Evolutionary conservation across 2,797 vertebrate species (phyloP).

Genomic region (Siniperca obscura): DNA sequence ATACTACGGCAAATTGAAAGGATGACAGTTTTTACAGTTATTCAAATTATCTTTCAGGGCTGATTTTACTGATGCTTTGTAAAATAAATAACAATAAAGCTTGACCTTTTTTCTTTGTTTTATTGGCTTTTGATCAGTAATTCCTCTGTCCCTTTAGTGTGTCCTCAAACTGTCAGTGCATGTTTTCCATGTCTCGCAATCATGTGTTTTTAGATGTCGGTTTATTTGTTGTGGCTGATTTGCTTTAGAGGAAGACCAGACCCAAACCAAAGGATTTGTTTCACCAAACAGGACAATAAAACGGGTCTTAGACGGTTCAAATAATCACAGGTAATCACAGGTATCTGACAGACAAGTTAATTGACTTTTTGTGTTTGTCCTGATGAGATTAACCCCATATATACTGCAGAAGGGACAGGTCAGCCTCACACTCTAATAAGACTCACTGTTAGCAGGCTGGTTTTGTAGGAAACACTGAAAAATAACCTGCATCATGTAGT

Average conservation of each 20-base stretch:
- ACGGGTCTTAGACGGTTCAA: constrained; percentile 9
- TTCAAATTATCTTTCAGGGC: constrained; percentile 74
- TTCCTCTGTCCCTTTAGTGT: constrained; percentile 34
- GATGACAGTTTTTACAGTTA: constrained; percentile 72
- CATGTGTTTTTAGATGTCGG: constrained; percentile 3
- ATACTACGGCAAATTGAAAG: constrained; percentile 66
- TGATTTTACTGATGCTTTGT: constrained; percentile 82
- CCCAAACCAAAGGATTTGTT: constrained; percentile 30
- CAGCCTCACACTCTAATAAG: constrained; percentile 8
- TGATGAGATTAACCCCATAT: constrained; percentile 28
- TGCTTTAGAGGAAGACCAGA: constrained; percentile 10
- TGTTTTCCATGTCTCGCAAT: constrained; percentile 20
- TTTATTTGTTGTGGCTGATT: constrained; percentile 33
- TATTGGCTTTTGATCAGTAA: constrained; percentile 53
- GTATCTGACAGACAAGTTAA: constrained; percentile 40
- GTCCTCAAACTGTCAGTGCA: constrained; percentile 35
- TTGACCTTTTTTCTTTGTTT: constrained; percentile 66
- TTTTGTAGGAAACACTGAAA: constrained; percentile 9
- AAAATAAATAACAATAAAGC: constrained; percentile 77
- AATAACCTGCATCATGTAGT: not conserved
- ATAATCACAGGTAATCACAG: constrained; percentile 30
- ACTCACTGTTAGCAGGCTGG: constrained; percentile 1
- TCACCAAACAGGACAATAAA: constrained; percentile 18
- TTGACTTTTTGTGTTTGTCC: constrained; percentile 31
- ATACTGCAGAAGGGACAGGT: constrained; percentile 16